Evolutionary conservation across 1,140 invertebrate genomes (phyloP), one percentile per base, ranked within the genome.

Genomic region (Drosophila murphyi): DNA sequence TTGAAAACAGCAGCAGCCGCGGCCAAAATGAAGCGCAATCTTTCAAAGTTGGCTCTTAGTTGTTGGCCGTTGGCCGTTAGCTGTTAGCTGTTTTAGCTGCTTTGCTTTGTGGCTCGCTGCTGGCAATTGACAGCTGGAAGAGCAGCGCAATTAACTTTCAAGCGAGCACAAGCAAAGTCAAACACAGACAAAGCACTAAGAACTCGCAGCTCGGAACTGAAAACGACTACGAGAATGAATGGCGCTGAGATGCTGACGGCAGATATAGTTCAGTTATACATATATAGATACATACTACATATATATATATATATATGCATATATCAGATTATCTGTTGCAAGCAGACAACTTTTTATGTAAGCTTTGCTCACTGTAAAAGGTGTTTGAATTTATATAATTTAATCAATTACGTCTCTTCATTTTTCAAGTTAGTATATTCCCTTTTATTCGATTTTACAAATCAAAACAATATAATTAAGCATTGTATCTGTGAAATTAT

Each of bases 71-170:
- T 4, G 4, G 29, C 8, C 4, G 8, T 41, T 31, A 5, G 35
- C 51, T 3, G n/a, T 28, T 12, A 6, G 1, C 20, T 20, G 20
- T 20, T 20, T 20, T 20, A 20, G 20, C 20, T 20, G 20, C 20
- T 20, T 20, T 20, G 20, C 20, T 20, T 20, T 20, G 20, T 20
- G 20, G 20, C 20, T 20, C 20, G n/a, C 4, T 55, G 57, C 20
- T 70, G 67, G 60, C 72, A 57, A 71, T 71, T 75, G 72, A 71
- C 72, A 76, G 62, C 61, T 69, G 65, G 57, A 54, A 64, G 72
- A 63, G 64, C 64, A 78, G 71, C 76, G 80, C 80, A 83, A 83
- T 83, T 83, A 83, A 83, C 80, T 83, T 76, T 76, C 43, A 52
- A 72, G 65, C 63, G 69, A 62, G 68, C 70, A 85, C 72, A 74